A percentile compares a stretch with the other conserved stretches of the same genome.
Conservation (phyloP, 1,140 invertebrate species). For the Dryas iulia region DNA sequence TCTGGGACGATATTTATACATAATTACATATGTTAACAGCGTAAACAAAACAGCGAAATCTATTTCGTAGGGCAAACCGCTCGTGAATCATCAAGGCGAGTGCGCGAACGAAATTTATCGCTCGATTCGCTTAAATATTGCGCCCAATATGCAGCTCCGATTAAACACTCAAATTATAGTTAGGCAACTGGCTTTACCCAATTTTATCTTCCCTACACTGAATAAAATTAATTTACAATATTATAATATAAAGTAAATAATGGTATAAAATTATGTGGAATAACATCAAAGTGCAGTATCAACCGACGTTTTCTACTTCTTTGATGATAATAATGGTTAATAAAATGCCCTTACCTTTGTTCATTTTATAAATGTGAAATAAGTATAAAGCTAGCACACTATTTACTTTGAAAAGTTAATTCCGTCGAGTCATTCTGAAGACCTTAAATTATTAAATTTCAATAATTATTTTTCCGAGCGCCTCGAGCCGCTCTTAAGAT, state of each 20-base stretch:
- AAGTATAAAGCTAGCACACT: neutral
- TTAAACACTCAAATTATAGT: slow-evolving; percentile 33
- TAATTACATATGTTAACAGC: slow-evolving; percentile 14
- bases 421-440: neutral
- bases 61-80: slow-evolving; percentile 22
- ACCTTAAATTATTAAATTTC: neutral
- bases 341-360: neutral
- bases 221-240: neutral
- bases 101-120: slow-evolving; percentile 29
- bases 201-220: slow-evolving; percentile 12
- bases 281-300: neutral
- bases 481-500: neutral
- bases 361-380: neutral
- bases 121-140: slow-evolving; percentile 34
- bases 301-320: neutral
- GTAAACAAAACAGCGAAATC: slow-evolving; percentile 20
- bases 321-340: no score
- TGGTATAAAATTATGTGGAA: neutral
- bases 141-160: slow-evolving; percentile 31
- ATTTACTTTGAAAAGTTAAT: neutral
- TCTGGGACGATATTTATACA: neutral
- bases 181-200: slow-evolving; percentile 13
- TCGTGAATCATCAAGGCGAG: slow-evolving; percentile 31
- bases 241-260: neutral
- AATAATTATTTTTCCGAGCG: neutral